Evolutionary conservation across 2,113 vertebrate species (phyloP).

Genomic region (Marmota flaviventris): DNA sequence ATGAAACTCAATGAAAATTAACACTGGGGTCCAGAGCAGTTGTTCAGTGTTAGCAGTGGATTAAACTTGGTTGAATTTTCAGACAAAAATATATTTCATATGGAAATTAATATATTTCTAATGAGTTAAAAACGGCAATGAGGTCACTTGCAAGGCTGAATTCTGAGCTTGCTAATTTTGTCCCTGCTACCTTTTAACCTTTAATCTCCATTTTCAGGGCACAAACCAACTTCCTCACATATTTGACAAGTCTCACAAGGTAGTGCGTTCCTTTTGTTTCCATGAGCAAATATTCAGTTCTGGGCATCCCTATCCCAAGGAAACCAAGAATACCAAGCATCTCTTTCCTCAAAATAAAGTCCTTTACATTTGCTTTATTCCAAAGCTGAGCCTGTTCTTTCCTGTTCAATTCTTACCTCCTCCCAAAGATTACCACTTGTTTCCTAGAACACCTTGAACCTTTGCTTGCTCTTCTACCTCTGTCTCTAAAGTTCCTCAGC

Average conservation of each 20-base stretch:
- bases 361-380: background rate
- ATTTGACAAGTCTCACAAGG: background rate
- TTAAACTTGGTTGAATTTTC: too few relatives aligned
- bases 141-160: background rate
- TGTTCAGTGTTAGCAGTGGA: background rate
- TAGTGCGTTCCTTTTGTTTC: background rate
- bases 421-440: background rate
- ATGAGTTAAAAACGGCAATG: conserved; percentile 30
- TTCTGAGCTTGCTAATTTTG: background rate
- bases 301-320: background rate
- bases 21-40: background rate
- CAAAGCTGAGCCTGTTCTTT: background rate
- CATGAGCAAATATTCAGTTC: background rate
- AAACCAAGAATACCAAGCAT: background rate
- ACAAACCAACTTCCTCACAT: background rate
- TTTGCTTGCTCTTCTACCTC: background rate
- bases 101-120: background rate
- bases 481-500: background rate
- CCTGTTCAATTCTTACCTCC: background rate
- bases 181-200: background rate
- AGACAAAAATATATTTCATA: background rate
- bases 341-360: background rate
- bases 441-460: background rate
- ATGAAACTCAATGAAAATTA: conserved; percentile 34
- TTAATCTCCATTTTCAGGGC: background rate